A percentile compares a stretch with the other conserved stretches of the same genome.
Conservation (phyloP, 2,888 invertebrate genomes). For the Chrysolina americana region DNA sequence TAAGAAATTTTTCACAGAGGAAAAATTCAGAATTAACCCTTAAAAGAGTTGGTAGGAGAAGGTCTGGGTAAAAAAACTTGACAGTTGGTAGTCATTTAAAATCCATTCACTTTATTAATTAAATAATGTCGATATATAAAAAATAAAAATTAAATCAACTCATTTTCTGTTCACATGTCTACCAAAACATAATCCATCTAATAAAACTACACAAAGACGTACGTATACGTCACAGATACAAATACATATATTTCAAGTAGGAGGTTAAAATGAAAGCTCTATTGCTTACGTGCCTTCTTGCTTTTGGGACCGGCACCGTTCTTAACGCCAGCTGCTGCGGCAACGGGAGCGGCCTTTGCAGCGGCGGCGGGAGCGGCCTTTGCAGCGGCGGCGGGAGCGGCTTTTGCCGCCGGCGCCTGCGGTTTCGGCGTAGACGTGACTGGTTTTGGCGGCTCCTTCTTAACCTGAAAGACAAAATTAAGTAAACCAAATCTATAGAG, state of each 20-base stretch:
- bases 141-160: neutral
- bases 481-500: no score
- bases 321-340: conserved; percentile 52
- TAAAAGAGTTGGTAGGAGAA: neutral
- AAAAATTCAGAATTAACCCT: neutral
- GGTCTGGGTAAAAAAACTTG: neutral
- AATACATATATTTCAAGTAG: neutral
- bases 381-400: conserved; percentile 51
- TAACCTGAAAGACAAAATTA: conserved; percentile 15
- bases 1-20: no score
- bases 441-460: conserved; percentile 55
- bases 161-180: neutral
- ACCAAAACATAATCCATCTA: neutral
- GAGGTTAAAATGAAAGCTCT: conserved; percentile 3
- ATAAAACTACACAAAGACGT: conserved; percentile 7
- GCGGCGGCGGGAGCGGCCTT: conserved; percentile 55
- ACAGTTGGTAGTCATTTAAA: neutral
- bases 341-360: conserved; percentile 40
- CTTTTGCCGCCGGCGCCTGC: conserved; percentile 44
- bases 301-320: conserved; percentile 65
- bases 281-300: conserved; percentile 55
- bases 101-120: conserved; percentile 16
- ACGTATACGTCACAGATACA: neutral
- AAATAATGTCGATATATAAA: neutral
- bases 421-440: conserved; percentile 47